Base-by-base conservation (phyloP, 2,797 vertebrate species). In the Notolabrus celidotus region DNA sequence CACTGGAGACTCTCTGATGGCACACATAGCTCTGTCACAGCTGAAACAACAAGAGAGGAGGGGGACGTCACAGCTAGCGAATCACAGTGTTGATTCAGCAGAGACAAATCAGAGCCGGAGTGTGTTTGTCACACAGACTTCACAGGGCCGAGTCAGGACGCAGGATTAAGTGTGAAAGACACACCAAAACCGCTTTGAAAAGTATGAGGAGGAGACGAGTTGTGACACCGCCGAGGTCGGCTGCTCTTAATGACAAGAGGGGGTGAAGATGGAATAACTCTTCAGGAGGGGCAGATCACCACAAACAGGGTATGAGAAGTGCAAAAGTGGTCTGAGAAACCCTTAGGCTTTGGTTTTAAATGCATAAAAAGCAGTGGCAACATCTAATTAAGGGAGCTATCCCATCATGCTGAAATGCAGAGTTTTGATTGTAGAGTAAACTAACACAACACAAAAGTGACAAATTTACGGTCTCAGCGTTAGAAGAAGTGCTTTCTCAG, bases 371-470 rank as follows among this genome's bases (percentile, higher is more conserved):
- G n/a, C 10, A 23, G 29, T 39, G 54, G 57, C 60, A 86, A 49
- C 76, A 0, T 88, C 77, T 86, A 87, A 86, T 90, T 86, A 87
- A 61, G 67, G 9, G 19, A 61, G 53, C 72, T 3, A 62, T 74
- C 71, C 74, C 72, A 65, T 83, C 82, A 64, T 62, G 20, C 49
- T 41, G 29, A 81, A 70, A 74, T 4, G 65, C 77, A 63, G 56
- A 70, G 74, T 71, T 88, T 53, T 64, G 83, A 88, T 81, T 90
- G 80, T 45, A 82, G 79, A 78, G 82, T 82, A 86, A 87, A 86
- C 76, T 23, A 77, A 89, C 84, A 83, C 79, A 65, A 57, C 42
- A 29, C 58, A 39, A 25, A 14, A 60, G 59, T 68, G 77, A 85
- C 69, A 88, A 74, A 77, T 90, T 84, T 78, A 79, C 51, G 60